Conservation (phyloP, 2,888 invertebrate genomes). For the Temnothorax ravouxi region DNA sequence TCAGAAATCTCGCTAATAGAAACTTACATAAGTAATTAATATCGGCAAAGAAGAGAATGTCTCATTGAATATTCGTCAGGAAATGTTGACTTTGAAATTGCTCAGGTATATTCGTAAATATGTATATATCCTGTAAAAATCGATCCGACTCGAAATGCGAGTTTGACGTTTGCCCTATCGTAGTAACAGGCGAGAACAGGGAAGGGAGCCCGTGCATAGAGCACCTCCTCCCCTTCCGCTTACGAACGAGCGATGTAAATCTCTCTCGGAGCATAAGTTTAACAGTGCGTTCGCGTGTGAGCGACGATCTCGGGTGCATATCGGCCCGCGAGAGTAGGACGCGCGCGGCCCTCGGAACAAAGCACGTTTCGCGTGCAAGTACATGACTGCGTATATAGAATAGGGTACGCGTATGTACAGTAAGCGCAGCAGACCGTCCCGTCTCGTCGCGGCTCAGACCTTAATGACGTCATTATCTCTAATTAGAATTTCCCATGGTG, state of each 20-base stretch:
- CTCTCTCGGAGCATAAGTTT: slow-evolving; percentile 36
- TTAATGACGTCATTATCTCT: slow-evolving; percentile 84
- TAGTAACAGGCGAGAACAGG: slow-evolving; percentile 2
- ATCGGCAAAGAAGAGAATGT: background rate
- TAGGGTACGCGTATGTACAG: slow-evolving; percentile 73
- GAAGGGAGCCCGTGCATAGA: background rate
- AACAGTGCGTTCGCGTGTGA: slow-evolving; percentile 66
- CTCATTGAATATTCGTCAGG: background rate
- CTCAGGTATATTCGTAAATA: background rate
- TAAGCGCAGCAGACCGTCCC: slow-evolving; percentile 81
- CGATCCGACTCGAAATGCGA: background rate
- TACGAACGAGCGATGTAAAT: slow-evolving; percentile 36
- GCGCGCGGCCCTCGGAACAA: slow-evolving; percentile 49
- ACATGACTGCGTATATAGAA: slow-evolving; percentile 49
- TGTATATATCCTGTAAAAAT: background rate
- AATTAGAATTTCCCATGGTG: slow-evolving; percentile 82
- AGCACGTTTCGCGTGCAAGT: slow-evolving; percentile 60
- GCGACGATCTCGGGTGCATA: slow-evolving; percentile 56
- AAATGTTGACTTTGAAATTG: background rate
- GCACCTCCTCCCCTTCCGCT: slow-evolving; percentile 31
- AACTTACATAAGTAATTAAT: background rate
- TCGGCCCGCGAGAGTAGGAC: slow-evolving; percentile 35
- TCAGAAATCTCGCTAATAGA: background rate
- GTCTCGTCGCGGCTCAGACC: slow-evolving; percentile 83
- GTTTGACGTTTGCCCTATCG: slow-evolving; percentile 30